These are phyloP conservation scores for Tinamus guttatus DNA, from an alignment of 2,113 vertebrate species.

Conservation along the genomic window DNA sequence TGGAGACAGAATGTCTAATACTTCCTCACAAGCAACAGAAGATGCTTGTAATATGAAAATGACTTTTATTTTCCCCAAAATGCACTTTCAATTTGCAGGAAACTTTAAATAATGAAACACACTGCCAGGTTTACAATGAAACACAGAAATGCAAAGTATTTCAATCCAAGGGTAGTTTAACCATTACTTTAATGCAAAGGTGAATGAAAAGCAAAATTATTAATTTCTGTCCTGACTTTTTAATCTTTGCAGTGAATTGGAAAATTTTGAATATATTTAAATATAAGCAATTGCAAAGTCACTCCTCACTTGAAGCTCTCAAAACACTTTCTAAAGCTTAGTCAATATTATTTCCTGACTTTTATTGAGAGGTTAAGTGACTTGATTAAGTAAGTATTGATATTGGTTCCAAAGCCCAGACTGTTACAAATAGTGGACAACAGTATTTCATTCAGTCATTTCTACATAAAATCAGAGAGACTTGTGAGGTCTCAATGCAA, in stretches of 20 bases:
- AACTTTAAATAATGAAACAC: conserved; percentile 34
- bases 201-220: conserved; percentile 21
- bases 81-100: conserved; percentile 15
- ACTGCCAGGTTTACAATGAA: not conserved
- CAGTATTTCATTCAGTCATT: not conserved
- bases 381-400: not conserved
- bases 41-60: conserved; percentile 54
- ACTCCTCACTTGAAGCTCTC: not conserved
- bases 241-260: not conserved
- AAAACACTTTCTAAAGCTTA: not conserved
- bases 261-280: not conserved
- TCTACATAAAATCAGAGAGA: not conserved
- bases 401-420: not conserved
- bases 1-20: conserved; percentile 75
- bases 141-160: conserved; percentile 34
- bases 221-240: conserved; percentile 23
- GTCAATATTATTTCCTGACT: not conserved
- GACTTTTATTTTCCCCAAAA: not conserved
- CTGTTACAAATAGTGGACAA: not conserved
- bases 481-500: not conserved
- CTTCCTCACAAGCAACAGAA: conserved; percentile 73
- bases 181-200: not conserved
- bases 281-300: not conserved
- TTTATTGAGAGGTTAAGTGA: not conserved
- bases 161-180: not conserved